Evolutionary conservation across 2,888 invertebrate genomes (phyloP).

Genomic region (Autographa gamma): DNA sequence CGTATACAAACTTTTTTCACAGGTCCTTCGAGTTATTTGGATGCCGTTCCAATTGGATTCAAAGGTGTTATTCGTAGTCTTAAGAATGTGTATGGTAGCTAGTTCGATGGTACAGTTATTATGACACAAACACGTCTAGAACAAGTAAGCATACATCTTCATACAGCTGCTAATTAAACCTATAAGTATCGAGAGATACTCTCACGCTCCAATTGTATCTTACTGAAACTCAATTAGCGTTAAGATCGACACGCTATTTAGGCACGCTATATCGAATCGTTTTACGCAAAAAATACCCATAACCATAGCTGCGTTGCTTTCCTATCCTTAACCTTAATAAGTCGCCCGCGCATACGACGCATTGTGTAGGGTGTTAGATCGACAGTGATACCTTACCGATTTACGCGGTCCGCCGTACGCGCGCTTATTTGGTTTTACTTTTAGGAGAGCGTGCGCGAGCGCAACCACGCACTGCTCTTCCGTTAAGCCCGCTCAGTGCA

Average conservation of each 20-base stretch:
- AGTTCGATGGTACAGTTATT: slow-evolving; percentile 12
- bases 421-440: slow-evolving; percentile 78
- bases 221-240: slow-evolving; percentile 70
- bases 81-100: slow-evolving; percentile 10
- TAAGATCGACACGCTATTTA: slow-evolving; percentile 60
- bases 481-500: slow-evolving; percentile 82
- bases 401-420: slow-evolving; percentile 70
- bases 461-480: slow-evolving; percentile 80
- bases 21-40: slow-evolving; percentile 11
- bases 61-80: neutral
- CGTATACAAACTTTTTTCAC: neutral
- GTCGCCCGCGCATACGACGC: slow-evolving; percentile 55
- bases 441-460: slow-evolving; percentile 83
- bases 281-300: slow-evolving; percentile 69
- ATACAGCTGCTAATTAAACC: slow-evolving; percentile 60
- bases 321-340: slow-evolving; percentile 86
- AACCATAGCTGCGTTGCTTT: slow-evolving; percentile 69
- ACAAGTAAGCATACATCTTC: slow-evolving; percentile 39
- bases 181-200: slow-evolving; percentile 58
- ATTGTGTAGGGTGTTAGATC: slow-evolving; percentile 78
- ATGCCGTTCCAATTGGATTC: neutral
- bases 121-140: slow-evolving; percentile 20
- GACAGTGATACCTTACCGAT: slow-evolving; percentile 73
- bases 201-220: slow-evolving; percentile 75
- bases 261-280: slow-evolving; percentile 71